These are phyloP conservation scores for Drosophila mettleri DNA, from an alignment of 2,888 invertebrate genomes.

Conservation along the genomic window DNA sequence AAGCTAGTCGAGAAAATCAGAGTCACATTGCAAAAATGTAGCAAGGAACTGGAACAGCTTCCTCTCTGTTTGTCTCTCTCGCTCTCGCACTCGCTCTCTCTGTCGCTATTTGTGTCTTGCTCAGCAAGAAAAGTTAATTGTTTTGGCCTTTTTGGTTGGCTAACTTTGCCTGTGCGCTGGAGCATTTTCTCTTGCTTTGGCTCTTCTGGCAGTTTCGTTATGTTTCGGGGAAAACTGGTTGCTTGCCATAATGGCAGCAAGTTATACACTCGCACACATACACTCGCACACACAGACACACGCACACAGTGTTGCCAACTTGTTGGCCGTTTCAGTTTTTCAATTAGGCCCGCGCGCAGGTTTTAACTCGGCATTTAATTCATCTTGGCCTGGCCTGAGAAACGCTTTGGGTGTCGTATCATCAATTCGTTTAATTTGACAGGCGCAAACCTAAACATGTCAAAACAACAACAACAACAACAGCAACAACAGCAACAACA, in stretches of 20 bases:
- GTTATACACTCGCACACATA: slow-evolving; percentile 24
- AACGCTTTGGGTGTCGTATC: slow-evolving; percentile 86
- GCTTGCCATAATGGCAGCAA: slow-evolving; percentile 78
- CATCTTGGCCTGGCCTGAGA: slow-evolving; percentile 83
- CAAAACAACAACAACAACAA: slow-evolving; percentile 83
- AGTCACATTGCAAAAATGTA: slow-evolving; percentile 51
- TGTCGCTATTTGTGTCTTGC: background rate
- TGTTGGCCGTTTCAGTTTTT: slow-evolving; percentile 70
- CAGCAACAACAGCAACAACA: slow-evolving; percentile 62
- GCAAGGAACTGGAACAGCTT: slow-evolving; percentile 2
- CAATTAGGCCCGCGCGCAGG: slow-evolving; percentile 78
- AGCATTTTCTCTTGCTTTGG: slow-evolving; percentile 51
- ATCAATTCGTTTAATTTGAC: slow-evolving; percentile 86
- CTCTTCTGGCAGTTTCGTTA: slow-evolving; percentile 69
- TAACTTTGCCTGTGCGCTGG: slow-evolving; percentile 43
- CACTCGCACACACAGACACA: slow-evolving; percentile 11
- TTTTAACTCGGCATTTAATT: slow-evolving; percentile 78
- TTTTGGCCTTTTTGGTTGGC: slow-evolving; percentile 80
- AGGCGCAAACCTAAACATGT: slow-evolving; percentile 86
- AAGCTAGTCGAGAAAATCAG: slow-evolving; percentile 45
- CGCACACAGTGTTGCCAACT: slow-evolving; percentile 52
- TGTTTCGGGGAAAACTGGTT: slow-evolving; percentile 80
- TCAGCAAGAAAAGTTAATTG: slow-evolving; percentile 78
- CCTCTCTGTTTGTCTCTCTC: background rate
- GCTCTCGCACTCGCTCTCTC: background rate